phyloP scores from a whole-genome alignment of 2,797 vertebrate genomes.

The Silurus lanzhouensis region DNA sequence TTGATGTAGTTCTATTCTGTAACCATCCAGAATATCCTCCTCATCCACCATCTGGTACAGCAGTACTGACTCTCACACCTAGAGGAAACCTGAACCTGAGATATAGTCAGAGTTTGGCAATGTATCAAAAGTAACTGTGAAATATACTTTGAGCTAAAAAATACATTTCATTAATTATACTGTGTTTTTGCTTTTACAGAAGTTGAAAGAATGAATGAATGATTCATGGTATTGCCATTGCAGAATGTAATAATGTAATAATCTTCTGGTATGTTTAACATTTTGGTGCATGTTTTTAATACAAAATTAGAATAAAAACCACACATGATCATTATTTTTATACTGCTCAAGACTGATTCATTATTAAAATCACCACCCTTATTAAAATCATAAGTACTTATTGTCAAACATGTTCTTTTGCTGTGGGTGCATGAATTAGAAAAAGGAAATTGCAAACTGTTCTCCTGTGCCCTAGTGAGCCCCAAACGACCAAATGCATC shows the following conservation, averaged over 20 bases:
- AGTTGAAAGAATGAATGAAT: not conserved
- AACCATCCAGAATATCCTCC: not conserved
- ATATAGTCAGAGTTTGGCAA: not conserved
- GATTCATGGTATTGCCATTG: not conserved
- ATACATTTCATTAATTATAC: not conserved
- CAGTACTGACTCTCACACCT: not conserved
- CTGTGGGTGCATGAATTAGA: not conserved
- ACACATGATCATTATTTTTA: not conserved
- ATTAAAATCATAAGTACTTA: not conserved
- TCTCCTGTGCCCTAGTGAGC: not conserved
- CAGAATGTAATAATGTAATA: not conserved
- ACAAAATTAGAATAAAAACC: not conserved
- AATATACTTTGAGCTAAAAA: not conserved
- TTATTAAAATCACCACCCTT: too few relatives aligned
- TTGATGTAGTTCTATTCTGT: not conserved
- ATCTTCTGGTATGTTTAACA: not conserved
- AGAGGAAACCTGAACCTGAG: not conserved
- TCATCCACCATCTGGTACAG: not conserved
- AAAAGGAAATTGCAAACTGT: slow-evolving; percentile 4
- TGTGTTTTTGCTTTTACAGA: not conserved
- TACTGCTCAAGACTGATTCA: not conserved
- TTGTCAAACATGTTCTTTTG: not conserved
- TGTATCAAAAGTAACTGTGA: not conserved
- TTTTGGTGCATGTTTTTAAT: not conserved
- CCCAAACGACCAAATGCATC: not conserved